Evolutionary conservation across 2,888 invertebrate species (phyloP).

Genomic region (Cecidostiba fungosa): DNA sequence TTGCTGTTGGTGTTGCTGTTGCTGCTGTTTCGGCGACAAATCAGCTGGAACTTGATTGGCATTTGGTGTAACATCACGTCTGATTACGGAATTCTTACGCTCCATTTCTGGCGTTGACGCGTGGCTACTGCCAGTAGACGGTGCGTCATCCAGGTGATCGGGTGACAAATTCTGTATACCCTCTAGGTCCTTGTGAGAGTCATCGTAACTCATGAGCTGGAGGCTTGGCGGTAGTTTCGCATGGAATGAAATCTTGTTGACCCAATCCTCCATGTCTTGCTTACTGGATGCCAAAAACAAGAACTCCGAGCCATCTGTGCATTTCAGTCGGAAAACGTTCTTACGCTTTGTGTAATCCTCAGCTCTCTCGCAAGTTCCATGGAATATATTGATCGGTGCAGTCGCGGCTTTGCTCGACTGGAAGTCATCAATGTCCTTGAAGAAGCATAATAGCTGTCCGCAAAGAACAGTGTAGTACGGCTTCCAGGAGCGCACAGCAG

Average conservation of each 20-base stretch:
- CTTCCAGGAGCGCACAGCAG: constrained; percentile 98
- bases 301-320: constrained; percentile 96
- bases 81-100: constrained; percentile 79
- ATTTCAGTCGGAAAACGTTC: constrained; percentile 92
- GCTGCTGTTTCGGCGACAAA: constrained; percentile 68
- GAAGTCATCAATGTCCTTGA: constrained; percentile 96
- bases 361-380: constrained; percentile 92
- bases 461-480: constrained; percentile 96
- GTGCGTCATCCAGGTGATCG: constrained; percentile 74
- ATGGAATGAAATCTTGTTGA: constrained; percentile 95
- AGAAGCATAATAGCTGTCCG: constrained; percentile 98
- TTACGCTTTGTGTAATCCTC: constrained; percentile 98
- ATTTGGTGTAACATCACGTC: constrained; percentile 72
- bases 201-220: constrained; percentile 92
- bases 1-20: constrained; percentile 77
- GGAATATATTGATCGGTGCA: constrained; percentile 87
- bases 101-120: constrained; percentile 80
- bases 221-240: constrained; percentile 94
- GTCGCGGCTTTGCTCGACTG: constrained; percentile 92
- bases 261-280: constrained; percentile 93
- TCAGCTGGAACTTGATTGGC: constrained; percentile 76
- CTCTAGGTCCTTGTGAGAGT: constrained; percentile 82
- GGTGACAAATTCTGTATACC: constrained; percentile 70
- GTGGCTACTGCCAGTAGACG: constrained; percentile 80
- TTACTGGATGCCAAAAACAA: constrained; percentile 90